Conservation (phyloP, 2,113 vertebrate species). For the Lynx canadensis region DNA sequence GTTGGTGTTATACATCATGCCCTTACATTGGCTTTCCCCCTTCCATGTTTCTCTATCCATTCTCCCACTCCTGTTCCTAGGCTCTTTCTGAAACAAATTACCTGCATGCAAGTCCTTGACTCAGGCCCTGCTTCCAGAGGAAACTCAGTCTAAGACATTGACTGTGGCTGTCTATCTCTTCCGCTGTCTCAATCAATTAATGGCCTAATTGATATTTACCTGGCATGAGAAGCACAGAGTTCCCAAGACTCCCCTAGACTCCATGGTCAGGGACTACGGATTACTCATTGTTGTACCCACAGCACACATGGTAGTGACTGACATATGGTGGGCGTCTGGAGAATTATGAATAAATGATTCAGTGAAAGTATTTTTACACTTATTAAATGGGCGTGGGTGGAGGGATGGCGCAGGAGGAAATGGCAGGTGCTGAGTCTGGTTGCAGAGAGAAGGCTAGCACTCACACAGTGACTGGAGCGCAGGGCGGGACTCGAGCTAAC, state of each 20-base stretch:
- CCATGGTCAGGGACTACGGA: neutral
- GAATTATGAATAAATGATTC: neutral
- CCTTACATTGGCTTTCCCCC: too few species aligned
- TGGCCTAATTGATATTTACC: neutral
- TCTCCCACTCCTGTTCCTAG: neutral
- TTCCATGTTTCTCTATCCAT: neutral
- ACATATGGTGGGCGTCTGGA: neutral
- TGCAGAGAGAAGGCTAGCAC: neutral
- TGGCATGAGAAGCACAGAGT: neutral
- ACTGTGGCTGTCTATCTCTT: neutral
- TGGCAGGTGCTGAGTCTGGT: neutral
- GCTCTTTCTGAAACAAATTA: neutral
- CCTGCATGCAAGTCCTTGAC: neutral
- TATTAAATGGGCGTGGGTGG: neutral
- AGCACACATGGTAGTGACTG: neutral
- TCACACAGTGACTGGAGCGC: accelerated
- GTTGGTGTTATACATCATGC: neutral
- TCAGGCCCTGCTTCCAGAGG: neutral
- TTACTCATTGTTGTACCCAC: neutral
- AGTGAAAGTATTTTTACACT: neutral
- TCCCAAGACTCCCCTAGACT: neutral
- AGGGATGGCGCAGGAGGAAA: neutral
- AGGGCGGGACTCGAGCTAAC: neutral
- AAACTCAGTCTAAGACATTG: neutral
- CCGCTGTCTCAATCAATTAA: neutral